Evolutionary conservation across 1,140 invertebrate genomes (phyloP).

Genomic region (Battus philenor): DNA sequence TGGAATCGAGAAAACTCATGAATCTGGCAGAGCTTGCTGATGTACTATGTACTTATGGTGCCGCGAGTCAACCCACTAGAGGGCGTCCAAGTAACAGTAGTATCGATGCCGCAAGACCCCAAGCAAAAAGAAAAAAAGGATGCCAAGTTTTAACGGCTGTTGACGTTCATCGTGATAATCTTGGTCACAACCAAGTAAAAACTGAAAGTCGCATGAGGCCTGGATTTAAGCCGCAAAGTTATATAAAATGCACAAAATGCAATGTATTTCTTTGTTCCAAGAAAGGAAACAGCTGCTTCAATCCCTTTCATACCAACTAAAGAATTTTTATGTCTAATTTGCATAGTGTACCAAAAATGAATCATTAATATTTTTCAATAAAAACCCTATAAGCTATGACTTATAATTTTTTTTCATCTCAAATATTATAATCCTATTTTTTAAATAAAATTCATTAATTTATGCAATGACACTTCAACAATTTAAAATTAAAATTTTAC

Average conservation of each 20-base stretch:
- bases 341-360: constrained; percentile 34
- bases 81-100: neutral
- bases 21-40: neutral
- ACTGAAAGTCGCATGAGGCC: neutral
- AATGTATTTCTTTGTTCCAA: neutral
- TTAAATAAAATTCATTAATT: constrained; percentile 29
- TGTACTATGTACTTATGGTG: neutral
- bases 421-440: constrained; percentile 35
- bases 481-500: too few species aligned
- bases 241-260: neutral
- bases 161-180: neutral
- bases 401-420: constrained; percentile 28
- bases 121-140: neutral
- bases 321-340: constrained; percentile 40
- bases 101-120: neutral
- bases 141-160: neutral
- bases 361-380: constrained; percentile 33
- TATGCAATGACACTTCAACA: too few species aligned
- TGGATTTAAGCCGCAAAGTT: neutral
- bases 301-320: too few species aligned
- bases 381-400: constrained; percentile 25
- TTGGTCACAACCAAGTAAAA: neutral
- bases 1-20: neutral
- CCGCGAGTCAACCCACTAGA: neutral
- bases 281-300: neutral